Percentiles rank a stretch among this genome's conserved stretches.
Conservation (phyloP, 1,140 invertebrate species). For the Sitophilus oryzae region DNA sequence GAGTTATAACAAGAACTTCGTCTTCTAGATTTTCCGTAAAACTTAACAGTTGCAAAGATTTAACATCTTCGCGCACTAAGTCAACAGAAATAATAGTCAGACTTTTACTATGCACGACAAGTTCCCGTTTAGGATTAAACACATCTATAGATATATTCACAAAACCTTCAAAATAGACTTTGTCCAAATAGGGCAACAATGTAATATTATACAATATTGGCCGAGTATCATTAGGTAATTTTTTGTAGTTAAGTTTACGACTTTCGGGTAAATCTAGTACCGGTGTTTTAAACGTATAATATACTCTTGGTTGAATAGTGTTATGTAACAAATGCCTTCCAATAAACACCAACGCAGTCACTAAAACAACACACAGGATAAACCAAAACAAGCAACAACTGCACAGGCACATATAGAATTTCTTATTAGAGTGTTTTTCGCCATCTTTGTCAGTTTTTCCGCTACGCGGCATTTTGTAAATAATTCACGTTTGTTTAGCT, state of each 20-base stretch:
- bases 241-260: conserved; percentile 23
- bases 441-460: conserved; percentile 12
- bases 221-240: conserved; percentile 60
- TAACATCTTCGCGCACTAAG: conserved; percentile 31
- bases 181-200: conserved; percentile 65
- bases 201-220: conserved; percentile 71
- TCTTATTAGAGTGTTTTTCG: conserved; percentile 21
- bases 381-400: conserved; percentile 47
- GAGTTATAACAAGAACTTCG: conserved; percentile 62
- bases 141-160: conserved; percentile 67
- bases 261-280: background rate
- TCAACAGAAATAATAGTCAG: conserved; percentile 49
- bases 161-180: conserved; percentile 62
- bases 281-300: background rate
- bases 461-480: conserved; percentile 42
- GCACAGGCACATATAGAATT: conserved; percentile 34
- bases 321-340: conserved; percentile 42
- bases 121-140: conserved; percentile 48
- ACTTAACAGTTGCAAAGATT: conserved; percentile 30
- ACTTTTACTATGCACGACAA: conserved; percentile 66
- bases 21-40: conserved; percentile 51
- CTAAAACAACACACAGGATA: conserved; percentile 45
- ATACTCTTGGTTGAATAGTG: background rate
- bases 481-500: too few species aligned
- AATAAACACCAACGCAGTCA: conserved; percentile 47